Evolutionary conservation across 2,797 vertebrate genomes (phyloP).

Genomic region (Sarcophilus harrisii): DNA sequence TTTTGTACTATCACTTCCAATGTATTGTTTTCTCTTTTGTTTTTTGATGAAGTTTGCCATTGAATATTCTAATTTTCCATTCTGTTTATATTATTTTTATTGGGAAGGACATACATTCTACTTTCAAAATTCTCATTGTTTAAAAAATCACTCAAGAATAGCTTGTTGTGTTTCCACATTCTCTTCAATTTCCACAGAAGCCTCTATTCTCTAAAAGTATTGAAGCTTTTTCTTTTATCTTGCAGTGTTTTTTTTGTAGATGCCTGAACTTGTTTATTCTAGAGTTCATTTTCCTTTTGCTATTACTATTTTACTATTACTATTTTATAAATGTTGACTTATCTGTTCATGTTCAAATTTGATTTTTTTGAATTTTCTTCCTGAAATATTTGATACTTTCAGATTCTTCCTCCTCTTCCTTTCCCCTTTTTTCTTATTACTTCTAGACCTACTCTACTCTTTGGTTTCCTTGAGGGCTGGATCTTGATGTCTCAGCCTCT

Average conservation of each 20-base stretch:
- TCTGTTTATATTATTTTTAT: neutral
- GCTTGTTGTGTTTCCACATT: neutral
- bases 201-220: neutral
- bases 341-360: neutral
- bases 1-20: neutral
- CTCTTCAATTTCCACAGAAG: neutral
- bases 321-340: neutral
- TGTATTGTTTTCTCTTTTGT: neutral
- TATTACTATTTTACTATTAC: neutral
- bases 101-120: neutral
- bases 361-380: neutral
- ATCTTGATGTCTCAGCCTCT: neutral
- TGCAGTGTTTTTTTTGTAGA: neutral
- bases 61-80: neutral
- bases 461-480: neutral
- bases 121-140: neutral
- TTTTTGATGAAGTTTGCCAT: neutral
- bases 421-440: neutral
- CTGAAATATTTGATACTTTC: neutral
- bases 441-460: neutral
- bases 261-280: neutral
- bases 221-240: neutral
- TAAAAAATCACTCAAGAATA: neutral
- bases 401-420: neutral
- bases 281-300: neutral